These are phyloP conservation scores for Philaethria dido DNA, from an alignment of 2,888 invertebrate species.

Conservation along the genomic window DNA sequence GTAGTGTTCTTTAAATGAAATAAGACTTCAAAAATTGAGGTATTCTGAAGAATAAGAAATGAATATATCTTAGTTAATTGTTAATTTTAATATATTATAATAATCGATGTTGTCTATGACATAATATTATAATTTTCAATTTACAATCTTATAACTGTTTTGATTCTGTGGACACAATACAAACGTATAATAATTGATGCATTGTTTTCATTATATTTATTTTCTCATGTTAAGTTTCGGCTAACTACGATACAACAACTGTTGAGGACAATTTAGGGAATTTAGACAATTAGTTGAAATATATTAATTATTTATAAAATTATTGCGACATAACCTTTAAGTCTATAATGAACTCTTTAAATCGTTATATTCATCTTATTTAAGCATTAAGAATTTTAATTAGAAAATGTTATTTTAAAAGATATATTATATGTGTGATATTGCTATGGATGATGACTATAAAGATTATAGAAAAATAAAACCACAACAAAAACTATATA, in stretches of 20 bases:
- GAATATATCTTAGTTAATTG: no score
- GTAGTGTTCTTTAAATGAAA: no score
- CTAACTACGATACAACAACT: constrained; percentile 17
- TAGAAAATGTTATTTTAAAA: constrained; percentile 54
- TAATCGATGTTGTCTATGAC: constrained; percentile 10
- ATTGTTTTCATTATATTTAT: constrained; percentile 49
- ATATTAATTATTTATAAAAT: constrained; percentile 50
- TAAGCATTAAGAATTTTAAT: constrained; percentile 38
- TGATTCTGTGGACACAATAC: constrained; percentile 45
- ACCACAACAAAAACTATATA: constrained; percentile 88
- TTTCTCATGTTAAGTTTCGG: constrained; percentile 45
- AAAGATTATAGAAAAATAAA: constrained; percentile 85
- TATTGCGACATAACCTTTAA: constrained; percentile 67
- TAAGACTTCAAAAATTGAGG: no score
- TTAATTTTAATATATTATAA: no score
- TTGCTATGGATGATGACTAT: constrained; percentile 82
- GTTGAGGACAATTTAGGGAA: constrained; percentile 19
- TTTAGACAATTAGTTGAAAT: constrained; percentile 26
- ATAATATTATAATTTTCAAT: neutral
- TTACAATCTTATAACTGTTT: constrained; percentile 25
- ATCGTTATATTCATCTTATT: constrained; percentile 33
- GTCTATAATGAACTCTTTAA: constrained; percentile 47
- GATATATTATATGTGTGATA: constrained; percentile 57
- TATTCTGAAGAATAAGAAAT: no score
- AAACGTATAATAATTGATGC: constrained; percentile 49